These are phyloP conservation scores for Potamarius usumacintae DNA, from an alignment of 2,113 vertebrate species.

Conservation along the genomic window DNA sequence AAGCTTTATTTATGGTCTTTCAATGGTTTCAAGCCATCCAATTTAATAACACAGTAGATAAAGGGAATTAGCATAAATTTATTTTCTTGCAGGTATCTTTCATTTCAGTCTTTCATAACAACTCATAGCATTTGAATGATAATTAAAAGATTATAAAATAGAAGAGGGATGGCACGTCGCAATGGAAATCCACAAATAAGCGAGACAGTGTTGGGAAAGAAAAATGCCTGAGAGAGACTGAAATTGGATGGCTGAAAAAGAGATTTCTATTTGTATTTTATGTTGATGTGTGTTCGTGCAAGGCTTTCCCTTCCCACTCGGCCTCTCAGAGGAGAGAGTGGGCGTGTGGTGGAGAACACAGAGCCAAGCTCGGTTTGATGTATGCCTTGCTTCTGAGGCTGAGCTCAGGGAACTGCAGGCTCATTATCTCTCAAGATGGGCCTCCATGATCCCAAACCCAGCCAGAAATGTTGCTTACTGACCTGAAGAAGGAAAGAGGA, in stretches of 20 bases:
- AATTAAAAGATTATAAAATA: slow-evolving; percentile 38
- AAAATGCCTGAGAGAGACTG: slow-evolving; percentile 12
- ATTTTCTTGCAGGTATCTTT: slow-evolving; percentile 44
- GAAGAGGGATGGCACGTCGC: slow-evolving; percentile 1
- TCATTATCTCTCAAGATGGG: slow-evolving; percentile 39
- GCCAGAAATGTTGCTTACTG: slow-evolving; percentile 13
- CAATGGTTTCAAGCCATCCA: not conserved
- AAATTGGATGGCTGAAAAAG: slow-evolving; percentile 7
- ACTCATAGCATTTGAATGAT: slow-evolving; percentile 46
- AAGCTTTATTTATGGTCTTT: slow-evolving; percentile 28
- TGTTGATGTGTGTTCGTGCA: slow-evolving; percentile 29
- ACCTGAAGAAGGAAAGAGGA: not conserved
- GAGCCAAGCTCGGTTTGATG: slow-evolving; percentile 36
- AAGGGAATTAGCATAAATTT: slow-evolving; percentile 37
- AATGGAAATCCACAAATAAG: slow-evolving; percentile 22
- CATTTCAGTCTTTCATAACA: slow-evolving; percentile 40
- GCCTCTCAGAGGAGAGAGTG: slow-evolving; percentile 28
- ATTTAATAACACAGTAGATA: slow-evolving; percentile 23
- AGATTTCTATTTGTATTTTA: slow-evolving; percentile 30
- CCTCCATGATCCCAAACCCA: slow-evolving; percentile 13
- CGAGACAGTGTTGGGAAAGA: not conserved
- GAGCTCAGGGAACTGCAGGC: slow-evolving; percentile 33
- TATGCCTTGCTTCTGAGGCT: slow-evolving; percentile 33
- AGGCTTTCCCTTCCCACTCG: slow-evolving; percentile 14
- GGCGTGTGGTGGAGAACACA: slow-evolving; percentile 16